These are phyloP conservation scores for Chymomyza fuscimana DNA, from an alignment of 2,888 invertebrate species.

Conservation along the genomic window DNA sequence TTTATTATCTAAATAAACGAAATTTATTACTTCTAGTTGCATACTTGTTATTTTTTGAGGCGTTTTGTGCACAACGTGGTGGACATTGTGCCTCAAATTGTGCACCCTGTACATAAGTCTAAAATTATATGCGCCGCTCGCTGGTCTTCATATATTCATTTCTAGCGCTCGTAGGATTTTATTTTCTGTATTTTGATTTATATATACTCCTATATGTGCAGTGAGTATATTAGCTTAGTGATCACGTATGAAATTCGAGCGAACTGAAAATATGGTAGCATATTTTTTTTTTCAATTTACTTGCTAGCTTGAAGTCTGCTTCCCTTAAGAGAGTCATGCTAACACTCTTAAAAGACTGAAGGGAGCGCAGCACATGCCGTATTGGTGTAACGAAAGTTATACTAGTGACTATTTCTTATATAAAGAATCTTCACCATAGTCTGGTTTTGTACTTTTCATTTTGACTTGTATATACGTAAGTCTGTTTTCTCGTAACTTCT, in stretches of 20 bases:
- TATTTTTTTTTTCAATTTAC: too few relatives aligned
- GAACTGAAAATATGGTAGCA: neutral
- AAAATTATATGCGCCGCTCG: constrained; percentile 63
- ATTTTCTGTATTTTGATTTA: neutral
- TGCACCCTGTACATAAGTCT: constrained; percentile 66
- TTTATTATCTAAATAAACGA: neutral
- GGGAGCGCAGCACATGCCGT: too few relatives aligned
- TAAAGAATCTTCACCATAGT: too few relatives aligned
- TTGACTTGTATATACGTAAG: too few relatives aligned
- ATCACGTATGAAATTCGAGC: neutral
- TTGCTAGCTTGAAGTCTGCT: too few relatives aligned
- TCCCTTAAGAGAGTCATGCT: too few relatives aligned
- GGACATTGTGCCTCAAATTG: neutral
- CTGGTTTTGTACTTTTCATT: too few relatives aligned
- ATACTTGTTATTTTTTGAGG: neutral
- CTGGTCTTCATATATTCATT: constrained; percentile 55
- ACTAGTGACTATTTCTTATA: too few relatives aligned
- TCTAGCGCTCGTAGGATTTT: neutral
- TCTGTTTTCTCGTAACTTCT: too few relatives aligned
- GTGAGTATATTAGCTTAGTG: neutral
- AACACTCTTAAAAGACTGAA: too few relatives aligned
- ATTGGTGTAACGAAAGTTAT: too few relatives aligned
- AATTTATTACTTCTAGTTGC: neutral
- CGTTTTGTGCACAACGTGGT: neutral
- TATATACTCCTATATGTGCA: neutral